A percentile compares a stretch with the other conserved stretches of the same genome.
phyloP scores from a whole-genome alignment of 92 coral and sea anemone genomes.

The Paragorgia papillata region DNA sequence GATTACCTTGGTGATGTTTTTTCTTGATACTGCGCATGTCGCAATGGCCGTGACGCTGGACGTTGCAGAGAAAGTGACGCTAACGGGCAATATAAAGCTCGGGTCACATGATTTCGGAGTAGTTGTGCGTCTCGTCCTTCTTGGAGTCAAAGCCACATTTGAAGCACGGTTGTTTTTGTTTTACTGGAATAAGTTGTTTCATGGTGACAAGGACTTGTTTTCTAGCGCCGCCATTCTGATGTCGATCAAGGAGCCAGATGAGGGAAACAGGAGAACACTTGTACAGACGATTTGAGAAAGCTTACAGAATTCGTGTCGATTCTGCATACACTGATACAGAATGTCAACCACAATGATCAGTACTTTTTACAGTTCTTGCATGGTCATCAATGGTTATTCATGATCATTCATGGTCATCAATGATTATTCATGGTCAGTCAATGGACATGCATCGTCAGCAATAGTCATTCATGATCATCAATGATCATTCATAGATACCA shows the following conservation, averaged over 20 bases:
- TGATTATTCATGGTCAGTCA: too few relatives aligned
- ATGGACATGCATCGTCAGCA: too few relatives aligned
- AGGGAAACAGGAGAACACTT: neutral
- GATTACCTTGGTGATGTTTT: slow-evolving; percentile 24
- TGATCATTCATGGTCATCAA: too few relatives aligned
- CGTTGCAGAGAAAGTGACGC: slow-evolving; percentile 37
- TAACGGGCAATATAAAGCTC: neutral
- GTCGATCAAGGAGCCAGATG: neutral
- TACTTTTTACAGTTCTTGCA: too few relatives aligned
- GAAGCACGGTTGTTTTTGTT: slow-evolving; percentile 22
- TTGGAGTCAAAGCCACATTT: slow-evolving; percentile 33
- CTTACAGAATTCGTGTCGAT: too few relatives aligned
- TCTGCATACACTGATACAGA: too few relatives aligned
- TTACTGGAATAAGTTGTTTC: slow-evolving; percentile 42
- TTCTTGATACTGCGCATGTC: slow-evolving; percentile 8
- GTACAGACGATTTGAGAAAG: too few relatives aligned
- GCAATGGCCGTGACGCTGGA: slow-evolving; percentile 16
- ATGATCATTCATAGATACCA: too few relatives aligned
- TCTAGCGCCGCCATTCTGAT: neutral
- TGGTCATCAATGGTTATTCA: too few relatives aligned
- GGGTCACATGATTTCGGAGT: slow-evolving; percentile 12
- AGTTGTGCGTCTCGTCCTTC: slow-evolving; percentile 9
- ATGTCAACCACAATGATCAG: too few relatives aligned
- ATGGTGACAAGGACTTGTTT: slow-evolving; percentile 25
- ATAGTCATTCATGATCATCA: too few relatives aligned